These are phyloP conservation scores for Spisula solida DNA, from an alignment of 2,888 invertebrate genomes.

Conservation along the genomic window DNA sequence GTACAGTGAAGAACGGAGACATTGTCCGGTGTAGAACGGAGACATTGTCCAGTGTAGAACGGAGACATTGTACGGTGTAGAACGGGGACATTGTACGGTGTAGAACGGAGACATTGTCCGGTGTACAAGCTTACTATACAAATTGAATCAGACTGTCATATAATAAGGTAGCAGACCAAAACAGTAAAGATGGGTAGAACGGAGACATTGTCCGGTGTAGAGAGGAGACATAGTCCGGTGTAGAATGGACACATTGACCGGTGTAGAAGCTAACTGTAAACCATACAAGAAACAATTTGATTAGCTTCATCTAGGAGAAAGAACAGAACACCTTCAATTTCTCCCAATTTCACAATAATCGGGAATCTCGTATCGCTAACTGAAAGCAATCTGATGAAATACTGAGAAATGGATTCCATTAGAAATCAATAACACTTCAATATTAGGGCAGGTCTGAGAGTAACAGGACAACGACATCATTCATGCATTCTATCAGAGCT, in stretches of 20 bases:
- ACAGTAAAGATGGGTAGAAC: not conserved
- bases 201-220: not conserved
- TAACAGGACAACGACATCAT: constrained; percentile 33
- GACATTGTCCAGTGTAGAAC: too few relatives aligned
- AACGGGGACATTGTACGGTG: too few relatives aligned
- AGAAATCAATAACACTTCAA: constrained; percentile 42
- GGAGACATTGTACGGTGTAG: too few relatives aligned
- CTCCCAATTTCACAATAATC: constrained; percentile 49
- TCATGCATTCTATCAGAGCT: not conserved
- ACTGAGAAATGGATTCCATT: constrained; percentile 28
- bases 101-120: too few relatives aligned
- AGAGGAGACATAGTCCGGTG: not conserved
- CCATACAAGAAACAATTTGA: constrained; percentile 22
- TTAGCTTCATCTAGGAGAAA: constrained; percentile 30
- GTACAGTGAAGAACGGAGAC: too few relatives aligned
- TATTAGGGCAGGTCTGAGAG: constrained; percentile 17
- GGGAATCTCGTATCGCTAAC: constrained; percentile 28
- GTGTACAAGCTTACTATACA: not conserved
- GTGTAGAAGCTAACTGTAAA: not conserved
- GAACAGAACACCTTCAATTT: constrained; percentile 40
- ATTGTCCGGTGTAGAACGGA: too few relatives aligned
- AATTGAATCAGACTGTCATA: not conserved
- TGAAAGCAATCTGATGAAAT: constrained; percentile 34
- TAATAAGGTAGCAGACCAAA: not conserved
- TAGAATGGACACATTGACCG: not conserved